These are phyloP conservation scores for Margaritifera margaritifera DNA, from an alignment of 2,888 invertebrate genomes.

Conservation along the genomic window DNA sequence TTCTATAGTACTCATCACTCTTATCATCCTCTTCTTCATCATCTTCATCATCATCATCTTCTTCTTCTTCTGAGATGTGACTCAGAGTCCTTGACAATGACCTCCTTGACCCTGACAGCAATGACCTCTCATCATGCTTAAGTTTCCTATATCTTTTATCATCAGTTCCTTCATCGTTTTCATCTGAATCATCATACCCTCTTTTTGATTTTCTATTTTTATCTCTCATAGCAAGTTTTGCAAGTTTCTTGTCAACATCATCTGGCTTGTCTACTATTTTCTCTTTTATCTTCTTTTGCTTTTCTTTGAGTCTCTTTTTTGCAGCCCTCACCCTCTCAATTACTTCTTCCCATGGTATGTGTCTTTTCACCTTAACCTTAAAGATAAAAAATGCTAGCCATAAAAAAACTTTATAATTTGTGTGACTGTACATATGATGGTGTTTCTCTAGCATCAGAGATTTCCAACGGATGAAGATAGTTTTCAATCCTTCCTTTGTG, in stretches of 20 bases:
- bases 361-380: slow-evolving; percentile 55
- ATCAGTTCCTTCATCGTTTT: slow-evolving; percentile 6
- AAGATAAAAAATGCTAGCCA: neutral
- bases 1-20: neutral
- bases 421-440: no score
- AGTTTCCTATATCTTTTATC: slow-evolving; percentile 3
- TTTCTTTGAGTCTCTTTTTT: slow-evolving; percentile 42
- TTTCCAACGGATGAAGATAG: no score
- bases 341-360: slow-evolving; percentile 50
- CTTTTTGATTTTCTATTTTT: slow-evolving; percentile 8
- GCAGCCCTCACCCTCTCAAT: slow-evolving; percentile 42
- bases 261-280: slow-evolving; percentile 24
- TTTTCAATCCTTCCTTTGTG: neutral
- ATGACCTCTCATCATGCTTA: neutral
- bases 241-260: slow-evolving; percentile 10
- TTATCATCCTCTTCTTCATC: neutral
- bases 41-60: slow-evolving; percentile 3
- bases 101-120: no score
- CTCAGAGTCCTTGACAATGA: neutral
- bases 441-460: no score
- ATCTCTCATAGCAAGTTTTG: slow-evolving; percentile 7
- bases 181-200: slow-evolving; percentile 6
- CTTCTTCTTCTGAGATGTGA: slow-evolving; percentile 7
- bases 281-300: slow-evolving; percentile 24
- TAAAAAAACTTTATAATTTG: neutral